Base-by-base conservation (phyloP, 2,113 vertebrate species). In the Microcebus jonahi region DNA sequence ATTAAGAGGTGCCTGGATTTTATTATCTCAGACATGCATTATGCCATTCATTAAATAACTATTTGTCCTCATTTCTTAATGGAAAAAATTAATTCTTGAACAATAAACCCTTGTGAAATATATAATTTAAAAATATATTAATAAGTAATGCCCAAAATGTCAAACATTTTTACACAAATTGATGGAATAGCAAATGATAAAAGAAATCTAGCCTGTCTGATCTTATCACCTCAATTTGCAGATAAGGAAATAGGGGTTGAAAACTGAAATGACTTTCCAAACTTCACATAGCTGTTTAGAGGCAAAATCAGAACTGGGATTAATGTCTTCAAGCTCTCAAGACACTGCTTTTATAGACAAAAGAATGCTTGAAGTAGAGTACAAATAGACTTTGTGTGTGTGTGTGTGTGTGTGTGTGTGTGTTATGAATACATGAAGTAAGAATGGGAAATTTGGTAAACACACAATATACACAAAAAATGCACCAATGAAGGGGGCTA, bases 191-290 rank as follows among this genome's bases (percentile, higher is more conserved):
- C 18, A 45, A 92, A 71, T 76, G 31, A 84, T 92, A 55, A 95
- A 82, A 91, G 36, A 87, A 89, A 45, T 86, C 73, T 91, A 81
- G 61, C 53, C 18, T 85, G 7, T 82, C 61, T 83, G 73, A 87
- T 90, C 73, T 92, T 65, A 89, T 91, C 73, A 92, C 34, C 73
- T 90, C 73, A 86, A 91, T 89, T 95, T 97, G 25, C 77, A 93
- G 67, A 68, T 65, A 86, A 86, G 39, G 39, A 97, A 95, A 95
- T 71, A 91, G 20, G 27, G 48, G 23, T 61, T 82, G 39, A 81
- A 91, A 89, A 77, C 42, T 86, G 29, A 95, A 94, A 90, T 82
- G 45, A 71, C 77, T 86, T 96, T 77, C 39, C 31, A 53, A 94
- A 88, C 59, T 77, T 73, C 68, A 87, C 17, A 48, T 3, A 92